Conservation (phyloP, 2,888 invertebrate genomes). For the Cataglyphis altisquamis region DNA sequence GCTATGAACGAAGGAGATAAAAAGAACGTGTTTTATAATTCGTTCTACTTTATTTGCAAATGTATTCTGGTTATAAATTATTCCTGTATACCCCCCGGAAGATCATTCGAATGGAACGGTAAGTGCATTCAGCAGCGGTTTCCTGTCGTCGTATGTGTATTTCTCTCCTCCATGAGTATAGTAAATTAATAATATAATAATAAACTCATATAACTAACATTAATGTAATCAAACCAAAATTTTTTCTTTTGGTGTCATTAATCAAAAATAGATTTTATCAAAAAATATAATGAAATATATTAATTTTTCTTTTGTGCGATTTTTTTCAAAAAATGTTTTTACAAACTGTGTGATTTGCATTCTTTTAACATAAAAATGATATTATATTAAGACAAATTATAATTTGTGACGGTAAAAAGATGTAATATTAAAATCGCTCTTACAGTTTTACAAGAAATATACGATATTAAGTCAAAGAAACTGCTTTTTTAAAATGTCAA, state of each 20-base stretch:
- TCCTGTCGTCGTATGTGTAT: conserved; percentile 20
- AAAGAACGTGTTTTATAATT: conserved; percentile 33
- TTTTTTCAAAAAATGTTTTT: neutral
- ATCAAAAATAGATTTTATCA: neutral
- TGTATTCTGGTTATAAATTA: conserved; percentile 34
- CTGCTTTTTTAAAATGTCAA: conserved; percentile 36
- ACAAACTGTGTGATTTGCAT: neutral
- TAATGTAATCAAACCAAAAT: neutral
- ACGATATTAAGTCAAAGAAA: conserved; percentile 10
- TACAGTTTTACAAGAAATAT: neutral
- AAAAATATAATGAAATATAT: neutral
- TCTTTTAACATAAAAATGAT: conserved; percentile 3
- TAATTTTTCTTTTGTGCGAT: neutral
- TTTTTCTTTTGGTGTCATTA: neutral
- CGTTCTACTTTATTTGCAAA: conserved; percentile 39
- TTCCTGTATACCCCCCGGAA: conserved; percentile 44
- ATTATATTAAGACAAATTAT: neutral
- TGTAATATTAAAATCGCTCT: neutral
- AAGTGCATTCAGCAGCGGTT: conserved; percentile 7
- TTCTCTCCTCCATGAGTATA: conserved; percentile 6
- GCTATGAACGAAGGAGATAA: neutral
- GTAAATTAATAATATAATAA: conserved; percentile 5
- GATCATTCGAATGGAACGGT: conserved; percentile 50
- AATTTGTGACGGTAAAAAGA: neutral
- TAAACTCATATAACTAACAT: neutral